phyloP scores from a whole-genome alignment of 2,113 vertebrate species.

The Zootoca vivipara region DNA sequence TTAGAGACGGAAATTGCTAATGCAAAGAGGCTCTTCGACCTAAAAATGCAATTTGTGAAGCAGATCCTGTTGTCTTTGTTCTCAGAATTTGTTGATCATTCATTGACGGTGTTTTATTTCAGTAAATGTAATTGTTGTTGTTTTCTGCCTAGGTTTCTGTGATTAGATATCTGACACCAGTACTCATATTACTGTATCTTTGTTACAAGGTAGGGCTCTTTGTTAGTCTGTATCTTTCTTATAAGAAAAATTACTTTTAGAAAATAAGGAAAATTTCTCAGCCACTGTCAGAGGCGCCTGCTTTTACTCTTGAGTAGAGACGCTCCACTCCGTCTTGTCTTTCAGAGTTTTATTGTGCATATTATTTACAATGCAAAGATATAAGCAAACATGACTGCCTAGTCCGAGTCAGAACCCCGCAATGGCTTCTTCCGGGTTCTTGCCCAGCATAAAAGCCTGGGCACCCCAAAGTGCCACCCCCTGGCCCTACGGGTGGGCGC shows the following conservation, averaged over 20 bases:
- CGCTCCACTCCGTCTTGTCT: too few species aligned
- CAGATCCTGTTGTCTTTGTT: neutral
- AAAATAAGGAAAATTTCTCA: neutral
- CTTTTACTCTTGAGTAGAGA: too few species aligned
- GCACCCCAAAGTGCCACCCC: too few species aligned
- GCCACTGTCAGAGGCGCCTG: too few species aligned
- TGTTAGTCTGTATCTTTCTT: neutral
- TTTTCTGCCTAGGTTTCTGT: conserved; percentile 78
- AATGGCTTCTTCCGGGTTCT: too few species aligned
- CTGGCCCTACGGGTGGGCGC: too few species aligned
- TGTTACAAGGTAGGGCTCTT: conserved; percentile 87
- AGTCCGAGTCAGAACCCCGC: too few species aligned
- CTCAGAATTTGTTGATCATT: conserved; percentile 3
- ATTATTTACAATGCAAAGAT: too few species aligned
- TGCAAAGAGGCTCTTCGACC: neutral
- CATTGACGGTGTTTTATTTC: neutral
- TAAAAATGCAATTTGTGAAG: conserved; percentile 19
- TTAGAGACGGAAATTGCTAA: neutral
- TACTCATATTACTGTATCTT: conserved; percentile 82
- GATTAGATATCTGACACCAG: conserved; percentile 81
- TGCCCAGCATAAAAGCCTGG: too few species aligned
- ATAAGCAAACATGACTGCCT: too few species aligned
- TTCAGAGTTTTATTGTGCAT: too few species aligned
- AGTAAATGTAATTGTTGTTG: conserved; percentile 44
- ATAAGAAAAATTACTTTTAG: neutral